A percentile compares a stretch with the other conserved stretches of the same genome.
phyloP scores from a whole-genome alignment of 2,797 vertebrate genomes.

The Hydrolagus colliei region DNA sequence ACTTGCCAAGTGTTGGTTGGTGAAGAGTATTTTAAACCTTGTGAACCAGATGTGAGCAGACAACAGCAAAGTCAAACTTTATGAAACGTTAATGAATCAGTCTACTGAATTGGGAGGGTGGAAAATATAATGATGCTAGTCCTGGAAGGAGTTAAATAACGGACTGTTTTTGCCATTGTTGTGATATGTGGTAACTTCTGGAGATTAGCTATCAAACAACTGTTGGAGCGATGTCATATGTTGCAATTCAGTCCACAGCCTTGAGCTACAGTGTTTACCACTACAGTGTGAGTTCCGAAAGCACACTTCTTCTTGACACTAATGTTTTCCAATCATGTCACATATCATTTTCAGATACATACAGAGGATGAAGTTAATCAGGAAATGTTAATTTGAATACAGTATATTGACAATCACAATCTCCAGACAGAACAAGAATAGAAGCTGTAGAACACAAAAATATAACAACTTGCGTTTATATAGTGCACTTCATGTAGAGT shows the following conservation, averaged over 20 bases:
- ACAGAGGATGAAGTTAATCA: background rate
- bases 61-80: no score
- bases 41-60: no score
- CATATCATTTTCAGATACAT: background rate
- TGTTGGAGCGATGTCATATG: background rate
- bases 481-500: no score
- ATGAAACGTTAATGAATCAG: no score
- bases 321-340: background rate
- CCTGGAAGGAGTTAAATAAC: background rate
- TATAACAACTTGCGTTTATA: no score
- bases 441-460: no score
- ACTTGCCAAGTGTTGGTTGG: no score
- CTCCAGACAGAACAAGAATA: background rate
- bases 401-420: background rate
- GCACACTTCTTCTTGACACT: background rate
- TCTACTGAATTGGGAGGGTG: no score
- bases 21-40: no score
- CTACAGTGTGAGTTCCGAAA: background rate
- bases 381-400: background rate
- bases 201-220: conserved; percentile 10
- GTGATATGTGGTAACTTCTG: conserved; percentile 1
- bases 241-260: conserved; percentile 11
- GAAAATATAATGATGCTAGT: no score
- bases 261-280: conserved; percentile 19
- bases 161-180: background rate